These are phyloP conservation scores for Rana temporaria DNA, from an alignment of 2,113 vertebrate genomes.

Conservation along the genomic window DNA sequence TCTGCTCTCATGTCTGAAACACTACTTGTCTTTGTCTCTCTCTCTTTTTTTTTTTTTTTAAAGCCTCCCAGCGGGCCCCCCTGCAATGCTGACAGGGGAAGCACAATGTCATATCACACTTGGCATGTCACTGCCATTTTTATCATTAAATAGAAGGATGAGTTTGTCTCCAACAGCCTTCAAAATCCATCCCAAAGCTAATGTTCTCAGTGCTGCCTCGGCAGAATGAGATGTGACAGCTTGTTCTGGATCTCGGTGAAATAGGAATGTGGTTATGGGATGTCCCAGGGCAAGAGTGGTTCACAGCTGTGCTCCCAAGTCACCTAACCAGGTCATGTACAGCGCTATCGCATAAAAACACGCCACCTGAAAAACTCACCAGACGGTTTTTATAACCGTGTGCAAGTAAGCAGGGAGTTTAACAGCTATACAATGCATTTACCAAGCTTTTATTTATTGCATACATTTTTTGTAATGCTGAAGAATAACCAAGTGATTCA, in stretches of 20 bases:
- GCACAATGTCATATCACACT: background rate
- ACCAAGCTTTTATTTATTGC: background rate
- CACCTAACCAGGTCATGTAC: conserved; percentile 29
- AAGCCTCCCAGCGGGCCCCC: conserved; percentile 2
- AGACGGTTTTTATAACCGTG: background rate
- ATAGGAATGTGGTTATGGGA: background rate
- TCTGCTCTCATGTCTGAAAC: conserved; percentile 9
- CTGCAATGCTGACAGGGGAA: background rate
- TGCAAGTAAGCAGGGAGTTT: background rate
- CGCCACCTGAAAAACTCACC: conserved; percentile 27
- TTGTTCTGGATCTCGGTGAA: background rate
- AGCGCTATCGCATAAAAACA: conserved; percentile 2
- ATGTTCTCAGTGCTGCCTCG: conserved; percentile 5
- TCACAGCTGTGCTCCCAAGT: conserved; percentile 6
- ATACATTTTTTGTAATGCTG: no score
- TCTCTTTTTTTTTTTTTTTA: conserved; percentile 8
- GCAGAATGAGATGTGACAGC: conserved; percentile 29
- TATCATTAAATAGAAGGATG: conserved; percentile 20
- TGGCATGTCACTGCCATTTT: conserved; percentile 54
- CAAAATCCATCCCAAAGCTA: conserved; percentile 44
- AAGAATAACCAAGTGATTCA: background rate
- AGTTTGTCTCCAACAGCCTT: conserved; percentile 36
- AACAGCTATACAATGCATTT: conserved; percentile 8
- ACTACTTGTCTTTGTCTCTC: background rate
- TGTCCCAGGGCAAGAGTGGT: conserved; percentile 8